Percentiles rank a stretch among this genome's conserved stretches.
These are phyloP conservation scores for Drosophila obscura DNA, from an alignment of 1,140 invertebrate species.

Conservation along the genomic window DNA sequence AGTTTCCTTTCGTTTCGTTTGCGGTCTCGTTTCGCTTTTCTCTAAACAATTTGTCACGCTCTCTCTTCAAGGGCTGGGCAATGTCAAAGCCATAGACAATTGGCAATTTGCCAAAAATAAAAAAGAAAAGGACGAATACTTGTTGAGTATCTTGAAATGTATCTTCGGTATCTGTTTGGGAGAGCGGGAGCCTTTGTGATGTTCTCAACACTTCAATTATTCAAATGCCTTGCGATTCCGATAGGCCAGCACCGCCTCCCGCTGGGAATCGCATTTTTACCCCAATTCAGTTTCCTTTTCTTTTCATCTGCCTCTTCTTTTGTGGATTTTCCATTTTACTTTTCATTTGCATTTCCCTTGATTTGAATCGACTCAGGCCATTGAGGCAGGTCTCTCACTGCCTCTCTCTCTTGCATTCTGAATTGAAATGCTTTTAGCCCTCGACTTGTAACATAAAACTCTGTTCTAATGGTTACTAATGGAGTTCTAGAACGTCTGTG, in stretches of 20 bases:
- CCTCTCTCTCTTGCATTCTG: background rate
- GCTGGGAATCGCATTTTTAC: conserved; percentile 8
- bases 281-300: conserved; percentile 29
- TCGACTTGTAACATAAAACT: conserved; percentile 64
- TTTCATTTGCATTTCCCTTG: conserved; percentile 62
- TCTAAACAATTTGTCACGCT: conserved; percentile 66
- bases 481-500: conserved; percentile 29
- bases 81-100: conserved; percentile 57
- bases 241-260: conserved; percentile 21
- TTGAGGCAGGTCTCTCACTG: conserved; percentile 38
- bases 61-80: conserved; percentile 30
- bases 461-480: conserved; percentile 62
- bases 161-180: conserved; percentile 29
- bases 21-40: conserved; percentile 10
- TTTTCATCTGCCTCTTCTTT: conserved; percentile 18
- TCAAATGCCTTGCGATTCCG: conserved; percentile 42
- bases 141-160: conserved; percentile 56
- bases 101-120: conserved; percentile 38
- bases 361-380: conserved; percentile 24
- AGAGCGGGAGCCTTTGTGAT: conserved; percentile 9
- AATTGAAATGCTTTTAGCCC: conserved; percentile 44
- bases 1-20: conserved; percentile 12
- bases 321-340: conserved; percentile 12
- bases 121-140: conserved; percentile 35
- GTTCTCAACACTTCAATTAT: conserved; percentile 48